Evolutionary conservation across 2,888 invertebrate species (phyloP).

Genomic region (Himalopsyche anomala): DNA sequence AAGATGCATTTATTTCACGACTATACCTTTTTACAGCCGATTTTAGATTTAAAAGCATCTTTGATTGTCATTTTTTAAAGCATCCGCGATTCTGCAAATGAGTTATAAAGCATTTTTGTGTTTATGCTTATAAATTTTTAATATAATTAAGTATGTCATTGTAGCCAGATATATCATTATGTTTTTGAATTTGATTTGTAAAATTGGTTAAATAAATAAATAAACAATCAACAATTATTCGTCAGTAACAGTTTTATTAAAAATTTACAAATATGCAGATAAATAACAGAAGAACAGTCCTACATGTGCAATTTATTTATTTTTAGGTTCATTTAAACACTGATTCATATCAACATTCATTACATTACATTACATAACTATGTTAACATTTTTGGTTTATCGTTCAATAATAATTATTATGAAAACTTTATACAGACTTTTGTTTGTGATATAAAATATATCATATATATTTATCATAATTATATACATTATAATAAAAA

Average conservation of each 20-base stretch:
- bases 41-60: too few relatives aligned
- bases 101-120: too few relatives aligned
- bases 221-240: conserved; percentile 39
- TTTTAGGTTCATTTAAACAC: conserved; percentile 39
- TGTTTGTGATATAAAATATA: conserved; percentile 37
- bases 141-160: too few relatives aligned
- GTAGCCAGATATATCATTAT: too few relatives aligned
- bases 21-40: too few relatives aligned
- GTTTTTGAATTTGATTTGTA: too few relatives aligned
- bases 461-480: conserved; percentile 17
- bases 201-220: neutral
- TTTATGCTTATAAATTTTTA: too few relatives aligned
- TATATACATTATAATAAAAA: neutral
- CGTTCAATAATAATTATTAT: conserved; percentile 26
- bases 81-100: too few relatives aligned
- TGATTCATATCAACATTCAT: conserved; percentile 44
- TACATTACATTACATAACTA: conserved; percentile 43
- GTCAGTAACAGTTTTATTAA: conserved; percentile 62
- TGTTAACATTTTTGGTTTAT: conserved; percentile 44
- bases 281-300: conserved; percentile 52
- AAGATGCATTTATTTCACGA: too few relatives aligned
- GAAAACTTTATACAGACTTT: conserved; percentile 44
- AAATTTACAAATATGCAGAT: conserved; percentile 63
- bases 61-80: too few relatives aligned
- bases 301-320: conserved; percentile 48